Conservation (phyloP, 2,113 vertebrate species). For the Thunnus maccoyii region DNA sequence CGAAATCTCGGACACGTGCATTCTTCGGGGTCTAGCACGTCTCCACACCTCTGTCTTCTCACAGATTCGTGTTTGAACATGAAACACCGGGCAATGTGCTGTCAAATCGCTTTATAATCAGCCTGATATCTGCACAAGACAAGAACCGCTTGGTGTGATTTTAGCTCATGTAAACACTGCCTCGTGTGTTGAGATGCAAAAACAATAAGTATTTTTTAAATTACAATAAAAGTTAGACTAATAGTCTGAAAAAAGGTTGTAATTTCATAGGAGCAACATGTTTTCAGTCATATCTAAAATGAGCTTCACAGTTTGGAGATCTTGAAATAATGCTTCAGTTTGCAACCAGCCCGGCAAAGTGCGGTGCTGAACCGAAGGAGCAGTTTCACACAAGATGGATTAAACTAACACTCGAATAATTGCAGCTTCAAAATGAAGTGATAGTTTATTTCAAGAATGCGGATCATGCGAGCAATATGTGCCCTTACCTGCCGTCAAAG, state of each 20-base stretch:
- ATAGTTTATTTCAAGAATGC: no score
- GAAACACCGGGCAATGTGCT: conserved; percentile 74
- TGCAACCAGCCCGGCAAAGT: not conserved
- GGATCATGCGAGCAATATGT: not conserved
- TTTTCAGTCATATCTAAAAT: conserved; percentile 14
- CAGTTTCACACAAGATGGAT: not conserved
- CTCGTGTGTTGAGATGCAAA: no score
- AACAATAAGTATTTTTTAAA: no score
- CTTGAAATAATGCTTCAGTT: not conserved
- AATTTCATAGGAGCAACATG: conserved; percentile 41
- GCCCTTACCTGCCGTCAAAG: conserved; percentile 92
- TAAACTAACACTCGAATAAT: no score
- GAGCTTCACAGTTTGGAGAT: not conserved
- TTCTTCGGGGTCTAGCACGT: conserved; percentile 71
- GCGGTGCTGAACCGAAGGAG: not conserved
- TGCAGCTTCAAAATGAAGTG: no score
- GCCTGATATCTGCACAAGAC: conserved; percentile 34
- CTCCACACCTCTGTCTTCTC: conserved; percentile 51
- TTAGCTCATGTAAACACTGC: conserved; percentile 18
- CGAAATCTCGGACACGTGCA: conserved; percentile 69
- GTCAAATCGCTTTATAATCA: conserved; percentile 71
- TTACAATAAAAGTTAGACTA: conserved; percentile 30
- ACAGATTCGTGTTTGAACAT: conserved; percentile 83
- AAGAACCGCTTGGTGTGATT: conserved; percentile 22
- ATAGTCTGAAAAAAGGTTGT: not conserved